Evolutionary conservation across 2,113 vertebrate genomes (phyloP).

Genomic region (Dunckerocampus dactyliophorus): DNA sequence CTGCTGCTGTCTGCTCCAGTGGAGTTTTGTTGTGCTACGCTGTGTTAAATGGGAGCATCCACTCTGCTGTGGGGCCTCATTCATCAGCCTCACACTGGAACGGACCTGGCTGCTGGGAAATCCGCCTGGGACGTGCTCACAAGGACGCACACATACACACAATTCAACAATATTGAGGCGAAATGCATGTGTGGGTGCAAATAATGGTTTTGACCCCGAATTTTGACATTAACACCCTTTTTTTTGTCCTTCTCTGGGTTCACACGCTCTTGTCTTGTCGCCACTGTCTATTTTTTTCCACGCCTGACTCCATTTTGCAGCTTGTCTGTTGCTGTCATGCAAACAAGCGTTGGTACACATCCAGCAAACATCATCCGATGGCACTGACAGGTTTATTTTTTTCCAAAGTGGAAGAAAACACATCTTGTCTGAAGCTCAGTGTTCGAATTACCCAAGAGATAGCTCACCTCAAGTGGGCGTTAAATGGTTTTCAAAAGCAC

Average conservation of each 20-base stretch:
- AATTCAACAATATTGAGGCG: neutral
- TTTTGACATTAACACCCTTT: neutral
- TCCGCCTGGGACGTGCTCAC: slow-evolving; percentile 24
- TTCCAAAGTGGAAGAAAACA: neutral
- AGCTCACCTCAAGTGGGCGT: slow-evolving; percentile 7
- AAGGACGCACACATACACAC: slow-evolving; percentile 11
- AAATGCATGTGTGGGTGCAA: neutral
- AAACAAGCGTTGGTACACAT: slow-evolving; percentile 4
- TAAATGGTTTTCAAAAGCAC: slow-evolving; percentile 40
- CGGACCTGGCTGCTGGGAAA: slow-evolving; percentile 37
- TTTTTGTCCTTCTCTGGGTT: too few species aligned
- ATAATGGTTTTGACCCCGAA: neutral
- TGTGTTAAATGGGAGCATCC: slow-evolving; percentile 69
- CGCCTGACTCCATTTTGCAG: slow-evolving; percentile 41
- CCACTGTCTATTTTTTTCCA: slow-evolving; percentile 16
- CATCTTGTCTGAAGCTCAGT: slow-evolving; percentile 11
- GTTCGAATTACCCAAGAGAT: slow-evolving; percentile 14
- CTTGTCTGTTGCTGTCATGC: slow-evolving; percentile 14
- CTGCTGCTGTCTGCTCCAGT: slow-evolving; percentile 37
- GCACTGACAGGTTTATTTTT: neutral
- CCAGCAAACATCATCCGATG: slow-evolving; percentile 21
- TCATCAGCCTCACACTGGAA: slow-evolving; percentile 60
- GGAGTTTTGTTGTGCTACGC: slow-evolving; percentile 43
- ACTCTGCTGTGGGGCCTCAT: slow-evolving; percentile 48
- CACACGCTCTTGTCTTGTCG: neutral